A percentile compares a stretch with the other conserved stretches of the same genome.
Conservation (phyloP, 2,113 vertebrate species). For the Muntiacus muntjak region DNA sequence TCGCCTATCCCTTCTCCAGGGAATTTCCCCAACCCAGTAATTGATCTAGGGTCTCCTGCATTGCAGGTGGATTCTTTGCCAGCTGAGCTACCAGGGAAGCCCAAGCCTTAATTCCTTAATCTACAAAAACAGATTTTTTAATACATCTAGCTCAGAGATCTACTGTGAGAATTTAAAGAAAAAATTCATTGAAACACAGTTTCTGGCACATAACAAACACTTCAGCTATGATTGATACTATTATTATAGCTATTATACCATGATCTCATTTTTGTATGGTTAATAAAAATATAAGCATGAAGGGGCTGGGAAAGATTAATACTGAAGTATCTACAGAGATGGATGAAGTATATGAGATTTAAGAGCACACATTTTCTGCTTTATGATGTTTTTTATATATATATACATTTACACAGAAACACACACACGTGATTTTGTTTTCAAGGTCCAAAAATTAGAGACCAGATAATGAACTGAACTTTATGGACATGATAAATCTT, state of each 20-base stretch:
- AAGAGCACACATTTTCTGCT: not conserved
- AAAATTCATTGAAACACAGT: not conserved
- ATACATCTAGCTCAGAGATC: not conserved
- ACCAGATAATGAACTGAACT: not conserved
- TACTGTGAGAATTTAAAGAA: not conserved
- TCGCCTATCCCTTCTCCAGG: not conserved
- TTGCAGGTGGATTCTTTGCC: not conserved
- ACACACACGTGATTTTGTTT: not conserved
- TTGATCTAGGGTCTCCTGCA: not conserved
- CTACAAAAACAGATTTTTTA: not conserved
- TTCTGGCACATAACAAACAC: not conserved
- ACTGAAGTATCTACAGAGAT: not conserved
- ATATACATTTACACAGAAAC: not conserved
- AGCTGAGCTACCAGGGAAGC: not conserved
- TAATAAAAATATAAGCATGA: conserved; percentile 23
- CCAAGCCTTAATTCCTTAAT: not conserved
- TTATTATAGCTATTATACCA: not conserved
- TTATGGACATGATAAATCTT: not conserved
- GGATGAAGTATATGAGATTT: not conserved
- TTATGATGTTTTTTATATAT: not conserved
- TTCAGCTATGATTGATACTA: not conserved
- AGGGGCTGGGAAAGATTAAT: not conserved
- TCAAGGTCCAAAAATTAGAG: not conserved
- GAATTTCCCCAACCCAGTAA: not conserved
- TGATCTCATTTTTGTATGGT: not conserved